Conservation (phyloP, 2,888 invertebrate species). For the Melitaea athalia region DNA sequence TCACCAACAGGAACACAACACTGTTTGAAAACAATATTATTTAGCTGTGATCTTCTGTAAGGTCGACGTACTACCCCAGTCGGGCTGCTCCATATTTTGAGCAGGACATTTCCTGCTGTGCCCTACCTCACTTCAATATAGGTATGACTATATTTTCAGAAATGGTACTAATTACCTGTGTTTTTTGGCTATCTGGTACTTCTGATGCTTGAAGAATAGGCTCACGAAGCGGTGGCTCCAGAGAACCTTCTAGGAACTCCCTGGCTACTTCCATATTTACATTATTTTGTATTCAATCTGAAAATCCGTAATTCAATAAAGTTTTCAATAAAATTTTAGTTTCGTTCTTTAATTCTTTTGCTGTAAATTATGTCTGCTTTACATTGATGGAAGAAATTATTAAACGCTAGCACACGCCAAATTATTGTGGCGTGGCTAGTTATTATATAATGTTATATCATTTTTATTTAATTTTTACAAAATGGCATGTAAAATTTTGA, state of each 20-base stretch:
- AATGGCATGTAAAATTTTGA: neutral
- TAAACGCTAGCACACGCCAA: constrained; percentile 22
- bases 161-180: neutral
- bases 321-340: neutral
- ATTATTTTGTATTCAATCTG: neutral
- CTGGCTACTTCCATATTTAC: neutral
- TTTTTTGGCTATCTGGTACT: neutral
- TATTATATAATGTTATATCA: neutral
- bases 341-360: neutral
- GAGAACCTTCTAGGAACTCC: constrained; percentile 10
- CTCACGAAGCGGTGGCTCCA: constrained; percentile 7
- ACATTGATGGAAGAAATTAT: neutral
- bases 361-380: neutral
- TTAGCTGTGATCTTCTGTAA: too few relatives aligned
- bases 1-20: too few relatives aligned
- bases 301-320: neutral
- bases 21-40: too few relatives aligned
- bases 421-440: constrained; percentile 22
- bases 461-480: neutral
- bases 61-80: too few relatives aligned
- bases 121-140: too few relatives aligned
- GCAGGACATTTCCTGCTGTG: too few relatives aligned
- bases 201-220: neutral
- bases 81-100: too few relatives aligned
- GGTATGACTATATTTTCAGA: too few relatives aligned